These are phyloP conservation scores for Probosciger aterrimus DNA, from an alignment of 2,113 vertebrate genomes.

Conservation along the genomic window DNA sequence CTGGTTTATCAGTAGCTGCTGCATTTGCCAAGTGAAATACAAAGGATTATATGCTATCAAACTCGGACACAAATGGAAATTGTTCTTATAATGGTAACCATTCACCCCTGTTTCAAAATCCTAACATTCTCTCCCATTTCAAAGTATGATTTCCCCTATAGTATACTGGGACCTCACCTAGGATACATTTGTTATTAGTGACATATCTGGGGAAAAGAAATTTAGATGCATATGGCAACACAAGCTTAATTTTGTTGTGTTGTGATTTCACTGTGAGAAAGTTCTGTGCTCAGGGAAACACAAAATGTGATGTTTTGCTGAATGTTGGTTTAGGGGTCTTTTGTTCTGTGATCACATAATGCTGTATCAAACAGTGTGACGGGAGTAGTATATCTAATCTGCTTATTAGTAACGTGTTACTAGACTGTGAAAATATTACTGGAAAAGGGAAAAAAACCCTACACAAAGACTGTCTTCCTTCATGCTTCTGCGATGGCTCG, in stretches of 20 bases:
- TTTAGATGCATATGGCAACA: not conserved
- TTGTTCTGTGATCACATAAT: not conserved
- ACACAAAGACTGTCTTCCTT: not conserved
- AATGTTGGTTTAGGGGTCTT: not conserved
- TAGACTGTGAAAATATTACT: not conserved
- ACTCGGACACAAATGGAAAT: not conserved
- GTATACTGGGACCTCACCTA: not conserved
- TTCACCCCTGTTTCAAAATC: not conserved
- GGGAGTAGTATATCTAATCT: not conserved
- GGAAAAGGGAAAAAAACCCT: not conserved
- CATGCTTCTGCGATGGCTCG: not conserved
- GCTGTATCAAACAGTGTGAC: not conserved
- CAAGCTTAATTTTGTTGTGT: not conserved
- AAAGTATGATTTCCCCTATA: not conserved
- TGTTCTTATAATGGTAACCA: not conserved
- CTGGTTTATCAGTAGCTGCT: not conserved
- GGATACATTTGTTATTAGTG: not conserved
- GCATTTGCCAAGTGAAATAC: not conserved
- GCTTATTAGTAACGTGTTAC: not conserved
- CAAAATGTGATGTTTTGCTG: not conserved
- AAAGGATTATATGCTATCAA: not conserved
- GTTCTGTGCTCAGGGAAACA: not conserved
- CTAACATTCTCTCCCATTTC: not conserved
- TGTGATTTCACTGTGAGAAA: not conserved
- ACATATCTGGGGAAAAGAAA: not conserved